A percentile compares a stretch with the other conserved stretches of the same genome.
phyloP scores from a whole-genome alignment of 2,888 invertebrate species.

The Amaurobius ferox region DNA sequence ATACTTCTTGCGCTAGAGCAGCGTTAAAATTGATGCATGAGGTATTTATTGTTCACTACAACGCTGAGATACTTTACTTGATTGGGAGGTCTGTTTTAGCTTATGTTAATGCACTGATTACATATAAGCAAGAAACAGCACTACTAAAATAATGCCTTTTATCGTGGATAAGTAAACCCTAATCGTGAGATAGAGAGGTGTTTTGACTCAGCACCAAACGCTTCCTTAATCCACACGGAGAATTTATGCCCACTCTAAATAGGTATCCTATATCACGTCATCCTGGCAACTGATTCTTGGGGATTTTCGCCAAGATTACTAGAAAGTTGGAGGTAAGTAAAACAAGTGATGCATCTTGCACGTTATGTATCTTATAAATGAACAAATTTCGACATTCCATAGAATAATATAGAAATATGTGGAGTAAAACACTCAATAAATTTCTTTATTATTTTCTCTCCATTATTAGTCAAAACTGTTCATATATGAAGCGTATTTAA shows the following conservation, averaged over 20 bases:
- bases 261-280: not conserved
- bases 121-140: constrained; percentile 25
- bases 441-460: too few relatives aligned
- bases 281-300: not conserved
- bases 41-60: not conserved
- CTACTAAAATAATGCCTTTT: not conserved
- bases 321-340: too few relatives aligned
- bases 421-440: too few relatives aligned
- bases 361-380: too few relatives aligned
- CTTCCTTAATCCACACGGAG: constrained; percentile 63
- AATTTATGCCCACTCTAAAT: constrained; percentile 20
- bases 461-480: too few relatives aligned
- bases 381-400: too few relatives aligned
- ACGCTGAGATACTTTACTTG: constrained; percentile 54
- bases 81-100: constrained; percentile 66
- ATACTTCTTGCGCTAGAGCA: too few relatives aligned
- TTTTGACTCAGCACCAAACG: constrained; percentile 47
- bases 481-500: too few relatives aligned
- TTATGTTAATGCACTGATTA: constrained; percentile 65
- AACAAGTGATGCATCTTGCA: too few relatives aligned
- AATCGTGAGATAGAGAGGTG: constrained; percentile 66
- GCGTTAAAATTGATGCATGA: constrained; percentile 1
- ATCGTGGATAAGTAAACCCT: constrained; percentile 24
- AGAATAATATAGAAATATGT: too few relatives aligned
- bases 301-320: too few relatives aligned